Conservation (phyloP, 2,797 vertebrate species). For the Ataeniobius toweri region DNA sequence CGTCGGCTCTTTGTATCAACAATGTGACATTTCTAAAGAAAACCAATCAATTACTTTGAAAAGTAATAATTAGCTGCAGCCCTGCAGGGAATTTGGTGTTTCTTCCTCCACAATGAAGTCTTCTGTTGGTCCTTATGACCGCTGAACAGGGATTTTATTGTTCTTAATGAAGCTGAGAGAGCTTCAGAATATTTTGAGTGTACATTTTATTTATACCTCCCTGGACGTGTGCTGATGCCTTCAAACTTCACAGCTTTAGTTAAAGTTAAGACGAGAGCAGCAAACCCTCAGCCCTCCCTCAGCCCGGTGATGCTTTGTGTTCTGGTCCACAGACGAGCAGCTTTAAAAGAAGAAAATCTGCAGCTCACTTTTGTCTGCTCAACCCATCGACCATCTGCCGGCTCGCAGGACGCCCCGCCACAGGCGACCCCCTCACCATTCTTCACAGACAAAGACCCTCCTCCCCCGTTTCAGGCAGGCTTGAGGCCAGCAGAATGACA, state of each 20-base stretch:
- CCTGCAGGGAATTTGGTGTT: too few species aligned
- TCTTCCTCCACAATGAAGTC: background rate
- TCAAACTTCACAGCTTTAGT: background rate
- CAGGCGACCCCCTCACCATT: slow-evolving; percentile 49
- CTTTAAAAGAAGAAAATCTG: slow-evolving; percentile 44
- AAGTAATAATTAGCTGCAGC: background rate
- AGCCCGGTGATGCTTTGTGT: slow-evolving; percentile 15
- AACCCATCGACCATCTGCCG: slow-evolving; percentile 74
- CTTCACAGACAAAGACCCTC: slow-evolving; percentile 51
- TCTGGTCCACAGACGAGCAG: slow-evolving; percentile 17
- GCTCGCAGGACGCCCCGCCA: slow-evolving; percentile 43
- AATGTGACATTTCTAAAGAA: background rate
- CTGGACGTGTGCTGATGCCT: too few species aligned
- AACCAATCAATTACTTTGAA: background rate
- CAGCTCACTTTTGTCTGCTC: slow-evolving; percentile 56
- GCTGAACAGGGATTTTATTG: background rate
- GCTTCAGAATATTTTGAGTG: background rate
- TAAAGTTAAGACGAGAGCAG: background rate
- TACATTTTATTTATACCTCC: too few species aligned
- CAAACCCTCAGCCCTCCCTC: background rate
- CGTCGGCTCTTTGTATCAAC: background rate
- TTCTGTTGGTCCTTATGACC: too few species aligned
- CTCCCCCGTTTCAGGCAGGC: background rate
- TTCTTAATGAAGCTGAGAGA: background rate
- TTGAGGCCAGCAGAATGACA: slow-evolving; percentile 39